Conservation (phyloP, 1,140 invertebrate species). For the Drosophila micromelanica region DNA sequence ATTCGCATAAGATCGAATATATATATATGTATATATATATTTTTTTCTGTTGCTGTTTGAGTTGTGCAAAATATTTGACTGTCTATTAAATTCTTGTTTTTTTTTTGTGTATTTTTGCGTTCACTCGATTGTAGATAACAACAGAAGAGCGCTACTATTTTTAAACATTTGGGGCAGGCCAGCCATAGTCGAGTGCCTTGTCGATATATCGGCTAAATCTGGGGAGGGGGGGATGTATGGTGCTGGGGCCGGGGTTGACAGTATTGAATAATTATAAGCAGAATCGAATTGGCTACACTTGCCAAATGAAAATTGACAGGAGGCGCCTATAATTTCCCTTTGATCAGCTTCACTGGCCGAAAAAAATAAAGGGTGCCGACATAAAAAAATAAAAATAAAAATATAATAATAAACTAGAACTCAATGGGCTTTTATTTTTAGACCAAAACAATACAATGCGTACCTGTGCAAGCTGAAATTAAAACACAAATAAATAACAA, state of each 20-base stretch:
- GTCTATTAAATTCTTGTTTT: slow-evolving; percentile 21
- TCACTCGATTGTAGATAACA: slow-evolving; percentile 61
- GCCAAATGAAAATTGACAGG: slow-evolving; percentile 38
- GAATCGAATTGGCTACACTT: slow-evolving; percentile 65
- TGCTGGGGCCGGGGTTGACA: slow-evolving; percentile 26
- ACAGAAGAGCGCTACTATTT: slow-evolving; percentile 68
- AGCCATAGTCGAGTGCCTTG: slow-evolving; percentile 60
- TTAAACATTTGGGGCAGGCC: slow-evolving; percentile 79
- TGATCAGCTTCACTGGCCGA: slow-evolving; percentile 27
- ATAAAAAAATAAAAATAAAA: not conserved
- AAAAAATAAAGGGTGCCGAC: not conserved
- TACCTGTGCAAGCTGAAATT: not conserved
- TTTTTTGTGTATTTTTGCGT: slow-evolving; percentile 46
- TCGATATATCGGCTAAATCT: slow-evolving; percentile 55
- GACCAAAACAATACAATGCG: slow-evolving; percentile 7
- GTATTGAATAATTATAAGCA: slow-evolving; percentile 77
- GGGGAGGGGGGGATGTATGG: not conserved
- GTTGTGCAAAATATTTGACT: slow-evolving; percentile 32
- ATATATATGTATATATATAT: not conserved
- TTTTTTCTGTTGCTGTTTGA: slow-evolving; percentile 10
- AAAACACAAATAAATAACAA: not conserved
- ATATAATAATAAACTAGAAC: not conserved
- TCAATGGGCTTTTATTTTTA: slow-evolving; percentile 21
- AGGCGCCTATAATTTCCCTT: slow-evolving; percentile 55
- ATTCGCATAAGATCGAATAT: not conserved